phyloP scores from a whole-genome alignment of 2,113 vertebrate genomes.

The Cichladusa arquata region DNA sequence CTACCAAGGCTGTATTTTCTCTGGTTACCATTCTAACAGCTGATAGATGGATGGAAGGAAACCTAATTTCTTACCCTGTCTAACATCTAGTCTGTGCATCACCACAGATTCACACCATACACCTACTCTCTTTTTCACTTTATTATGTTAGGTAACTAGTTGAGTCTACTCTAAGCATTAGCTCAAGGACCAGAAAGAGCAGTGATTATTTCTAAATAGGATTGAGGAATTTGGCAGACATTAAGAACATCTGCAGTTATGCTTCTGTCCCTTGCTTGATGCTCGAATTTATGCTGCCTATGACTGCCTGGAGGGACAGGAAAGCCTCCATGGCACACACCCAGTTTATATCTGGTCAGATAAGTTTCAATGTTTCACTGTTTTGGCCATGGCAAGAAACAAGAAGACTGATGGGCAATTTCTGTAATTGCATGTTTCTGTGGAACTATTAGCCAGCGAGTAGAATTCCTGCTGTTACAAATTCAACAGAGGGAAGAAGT shows the following conservation, averaged over 20 bases:
- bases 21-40: not conserved
- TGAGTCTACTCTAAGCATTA: not conserved
- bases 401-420: conserved; percentile 29
- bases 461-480: not conserved
- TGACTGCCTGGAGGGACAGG: not conserved
- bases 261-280: not conserved
- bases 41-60: not conserved
- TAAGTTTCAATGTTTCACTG: not conserved
- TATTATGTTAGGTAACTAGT: conserved; percentile 8
- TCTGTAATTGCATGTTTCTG: conserved; percentile 14
- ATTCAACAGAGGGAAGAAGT: not conserved
- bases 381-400: not conserved
- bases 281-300: not conserved
- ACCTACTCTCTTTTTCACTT: conserved; percentile 19
- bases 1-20: not conserved
- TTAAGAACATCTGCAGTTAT: conserved; percentile 2
- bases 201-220: not conserved
- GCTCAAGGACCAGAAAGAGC: not conserved
- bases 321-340: not conserved
- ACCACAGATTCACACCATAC: conserved; percentile 8
- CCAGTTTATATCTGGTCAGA: not conserved
- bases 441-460: not conserved
- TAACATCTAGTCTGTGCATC: not conserved
- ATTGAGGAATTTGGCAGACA: not conserved
- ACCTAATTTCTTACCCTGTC: not conserved